Evolutionary conservation across 37 sponge, comb jelly and placozoan species (phyloP).

Genomic region (Halisarca cf. caerulea): DNA sequence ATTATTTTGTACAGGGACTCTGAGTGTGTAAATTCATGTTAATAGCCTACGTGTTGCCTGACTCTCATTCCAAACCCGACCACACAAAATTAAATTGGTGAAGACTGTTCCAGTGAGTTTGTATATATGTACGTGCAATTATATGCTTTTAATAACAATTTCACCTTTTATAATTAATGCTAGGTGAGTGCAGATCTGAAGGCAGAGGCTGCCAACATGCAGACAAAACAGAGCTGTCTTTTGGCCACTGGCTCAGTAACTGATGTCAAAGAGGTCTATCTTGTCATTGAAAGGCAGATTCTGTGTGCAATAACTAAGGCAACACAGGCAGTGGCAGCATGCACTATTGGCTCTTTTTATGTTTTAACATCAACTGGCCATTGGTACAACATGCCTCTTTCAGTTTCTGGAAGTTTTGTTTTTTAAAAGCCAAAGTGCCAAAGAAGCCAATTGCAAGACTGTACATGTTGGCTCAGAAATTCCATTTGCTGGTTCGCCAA

Average conservation of each 20-base stretch:
- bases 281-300: background rate
- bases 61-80: background rate
- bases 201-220: background rate
- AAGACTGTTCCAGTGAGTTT: background rate
- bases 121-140: background rate
- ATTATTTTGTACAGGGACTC: conserved; percentile 16
- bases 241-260: background rate
- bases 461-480: no score
- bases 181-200: background rate
- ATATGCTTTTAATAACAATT: background rate
- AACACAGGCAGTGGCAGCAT: background rate
- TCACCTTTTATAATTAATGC: background rate
- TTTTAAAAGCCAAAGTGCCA: background rate
- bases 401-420: background rate
- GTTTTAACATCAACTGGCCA: no score
- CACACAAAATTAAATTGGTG: background rate
- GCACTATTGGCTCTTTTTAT: background rate
- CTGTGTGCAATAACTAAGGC: background rate
- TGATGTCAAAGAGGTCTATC: background rate
- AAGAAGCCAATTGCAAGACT: conserved; percentile 12
- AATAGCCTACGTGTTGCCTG: background rate
- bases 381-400: background rate
- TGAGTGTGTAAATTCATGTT: background rate
- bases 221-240: background rate
- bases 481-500: no score